Base-by-base conservation (phyloP, 2,888 invertebrate species). In the Adineta ricciae region DNA sequence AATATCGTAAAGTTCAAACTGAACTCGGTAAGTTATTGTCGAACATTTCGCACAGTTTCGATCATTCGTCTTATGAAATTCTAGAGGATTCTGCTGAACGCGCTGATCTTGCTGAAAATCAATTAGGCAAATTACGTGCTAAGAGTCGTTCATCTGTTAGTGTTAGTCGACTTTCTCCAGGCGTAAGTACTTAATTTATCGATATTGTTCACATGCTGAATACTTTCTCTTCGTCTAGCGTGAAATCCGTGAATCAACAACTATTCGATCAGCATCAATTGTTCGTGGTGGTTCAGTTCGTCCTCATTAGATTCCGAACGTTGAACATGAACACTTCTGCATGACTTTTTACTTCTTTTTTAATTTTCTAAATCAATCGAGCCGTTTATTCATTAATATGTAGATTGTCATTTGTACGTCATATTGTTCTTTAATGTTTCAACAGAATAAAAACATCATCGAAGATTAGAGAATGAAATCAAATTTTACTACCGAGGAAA, bases 11-110 rank as follows among this genome's bases (percentile, higher is more conserved):
- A 88, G 89, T 91, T 49, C 91, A 91, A 88, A 90, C 90, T 87
- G 91, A 91, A 87, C 88, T 92, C 24, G 92, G 78, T 78, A 78
- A 19, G 32, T 19, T 27, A 11, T 27, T 56, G 9, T 11, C 9
- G 14, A 14, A n/a, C 27, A 27, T 14, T 56, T 56, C 3, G n/a
- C 1, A 3, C 11, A 46, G 5, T 11, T 8, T 46, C 46, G 46
- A 27, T 56, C 4, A n/a, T 56, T 56, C 27, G 11, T 56, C 14
- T 56, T 27, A 9, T 56, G 3, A 0, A 7, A n/a, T 11, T 36
- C 27, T 92, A 36, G 92, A 92, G 87, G 91, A 92, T 87, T 91
- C 91, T 85, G 91, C 92, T 88, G 91, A 91, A 88, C 89, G 91
- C 36, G 92, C 92, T 64, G 92, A 92, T 86, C 87, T 89, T 78